Evolutionary conservation across 2,113 vertebrate genomes (phyloP).

Genomic region (Glaucomys volans): DNA sequence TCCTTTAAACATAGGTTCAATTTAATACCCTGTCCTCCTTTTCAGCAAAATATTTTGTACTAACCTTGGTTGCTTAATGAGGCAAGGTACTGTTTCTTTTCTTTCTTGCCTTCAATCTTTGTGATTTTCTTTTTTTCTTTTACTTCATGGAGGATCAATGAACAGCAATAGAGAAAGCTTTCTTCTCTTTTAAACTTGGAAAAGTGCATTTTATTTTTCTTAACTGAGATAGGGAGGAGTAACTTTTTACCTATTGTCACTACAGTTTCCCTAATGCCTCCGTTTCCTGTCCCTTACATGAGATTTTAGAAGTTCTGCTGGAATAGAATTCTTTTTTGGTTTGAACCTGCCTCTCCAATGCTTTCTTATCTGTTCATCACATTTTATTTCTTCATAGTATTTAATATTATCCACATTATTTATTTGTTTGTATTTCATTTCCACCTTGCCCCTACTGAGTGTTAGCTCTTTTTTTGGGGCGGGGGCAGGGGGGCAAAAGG

Average conservation of each 20-base stretch:
- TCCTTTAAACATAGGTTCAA: conserved; percentile 67
- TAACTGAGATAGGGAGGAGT: neutral
- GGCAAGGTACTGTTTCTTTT: conserved; percentile 44
- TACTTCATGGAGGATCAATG: neutral
- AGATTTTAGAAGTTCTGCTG: neutral
- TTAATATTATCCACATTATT: neutral
- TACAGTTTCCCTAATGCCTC: neutral
- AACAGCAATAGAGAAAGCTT: neutral
- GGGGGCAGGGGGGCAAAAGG: too few relatives aligned
- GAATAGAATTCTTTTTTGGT: neutral
- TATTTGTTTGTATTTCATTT: neutral
- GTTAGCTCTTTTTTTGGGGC: neutral
- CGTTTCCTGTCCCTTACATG: neutral
- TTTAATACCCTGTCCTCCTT: conserved; percentile 62
- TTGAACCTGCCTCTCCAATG: neutral
- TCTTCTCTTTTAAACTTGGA: neutral
- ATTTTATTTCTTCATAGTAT: neutral
- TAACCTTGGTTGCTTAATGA: conserved; percentile 68
- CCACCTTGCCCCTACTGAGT: neutral
- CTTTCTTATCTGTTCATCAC: neutral
- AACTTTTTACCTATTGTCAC: neutral
- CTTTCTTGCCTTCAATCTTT: neutral
- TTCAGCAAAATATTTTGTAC: conserved; percentile 37
- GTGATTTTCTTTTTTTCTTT: neutral
- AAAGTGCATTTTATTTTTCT: neutral